These are phyloP conservation scores for Lophura nycthemera DNA, from an alignment of 2,113 vertebrate genomes.

Conservation along the genomic window DNA sequence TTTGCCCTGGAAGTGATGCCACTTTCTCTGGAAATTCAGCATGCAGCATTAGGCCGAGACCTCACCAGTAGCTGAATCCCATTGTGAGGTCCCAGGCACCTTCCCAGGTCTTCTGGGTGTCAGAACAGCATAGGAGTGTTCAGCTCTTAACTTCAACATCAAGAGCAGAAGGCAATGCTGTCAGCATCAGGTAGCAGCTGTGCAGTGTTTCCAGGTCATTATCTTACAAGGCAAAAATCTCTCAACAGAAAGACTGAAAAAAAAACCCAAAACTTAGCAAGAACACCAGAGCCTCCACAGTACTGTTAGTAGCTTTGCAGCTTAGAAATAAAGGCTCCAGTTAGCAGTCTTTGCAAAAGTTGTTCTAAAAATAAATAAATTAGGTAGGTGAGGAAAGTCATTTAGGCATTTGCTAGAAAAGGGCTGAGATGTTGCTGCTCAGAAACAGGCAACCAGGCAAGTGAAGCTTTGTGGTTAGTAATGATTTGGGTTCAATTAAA, in stretches of 20 bases:
- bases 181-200: neutral
- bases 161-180: neutral
- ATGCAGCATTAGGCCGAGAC: neutral
- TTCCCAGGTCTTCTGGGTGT: neutral
- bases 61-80: neutral
- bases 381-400: neutral
- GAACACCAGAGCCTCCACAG: neutral
- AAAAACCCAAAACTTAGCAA: neutral
- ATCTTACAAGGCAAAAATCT: neutral
- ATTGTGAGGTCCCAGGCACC: neutral
- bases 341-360: neutral
- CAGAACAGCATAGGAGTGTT: neutral
- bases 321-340: neutral
- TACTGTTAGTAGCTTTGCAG: neutral
- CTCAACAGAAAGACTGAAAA: neutral
- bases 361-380: neutral
- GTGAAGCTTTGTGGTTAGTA: neutral
- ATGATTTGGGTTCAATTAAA: neutral
- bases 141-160: neutral
- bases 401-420: neutral
- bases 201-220: accelerated
- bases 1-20: neutral
- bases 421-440: neutral
- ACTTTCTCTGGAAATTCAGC: neutral
- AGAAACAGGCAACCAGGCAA: neutral